A percentile compares a stretch with the other conserved stretches of the same genome.
Evolutionary conservation across 2,888 invertebrate species (phyloP).

Genomic region (Hyposoter didymator): DNA sequence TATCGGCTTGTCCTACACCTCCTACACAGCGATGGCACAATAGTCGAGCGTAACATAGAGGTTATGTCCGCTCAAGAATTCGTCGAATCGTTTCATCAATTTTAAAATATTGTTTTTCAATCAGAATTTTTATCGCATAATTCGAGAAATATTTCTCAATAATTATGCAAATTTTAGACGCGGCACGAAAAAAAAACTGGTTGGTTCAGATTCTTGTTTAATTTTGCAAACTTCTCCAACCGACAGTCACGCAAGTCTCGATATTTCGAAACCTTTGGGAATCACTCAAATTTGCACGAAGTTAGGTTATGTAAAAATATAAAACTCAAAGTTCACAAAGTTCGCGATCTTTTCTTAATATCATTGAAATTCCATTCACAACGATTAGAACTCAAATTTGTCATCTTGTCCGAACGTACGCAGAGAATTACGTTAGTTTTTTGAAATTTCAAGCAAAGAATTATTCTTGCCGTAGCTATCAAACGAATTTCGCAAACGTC

Average conservation of each 20-base stretch:
- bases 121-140: neutral
- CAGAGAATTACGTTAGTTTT: neutral
- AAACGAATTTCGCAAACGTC: neutral
- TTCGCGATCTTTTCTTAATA: constrained; percentile 3
- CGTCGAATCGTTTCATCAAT: constrained; percentile 1
- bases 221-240: neutral
- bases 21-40: constrained; percentile 3
- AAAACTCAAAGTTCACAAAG: constrained; percentile 5
- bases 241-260: neutral
- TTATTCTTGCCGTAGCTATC: neutral
- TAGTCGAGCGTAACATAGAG: constrained; percentile 17
- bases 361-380: neutral
- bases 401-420: neutral
- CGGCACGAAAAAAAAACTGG: neutral
- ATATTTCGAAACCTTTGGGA: neutral
- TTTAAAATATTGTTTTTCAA: neutral
- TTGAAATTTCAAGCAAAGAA: neutral
- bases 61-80: constrained; percentile 43
- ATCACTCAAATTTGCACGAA: neutral
- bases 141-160: neutral
- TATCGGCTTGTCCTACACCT: neutral
- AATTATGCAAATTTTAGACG: neutral
- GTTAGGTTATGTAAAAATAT: constrained; percentile 9
- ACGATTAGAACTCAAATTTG: neutral
- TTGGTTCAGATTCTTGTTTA: neutral